These are phyloP conservation scores for Macrobrachium nipponense DNA, from an alignment of 1,140 invertebrate genomes.

Conservation along the genomic window DNA sequence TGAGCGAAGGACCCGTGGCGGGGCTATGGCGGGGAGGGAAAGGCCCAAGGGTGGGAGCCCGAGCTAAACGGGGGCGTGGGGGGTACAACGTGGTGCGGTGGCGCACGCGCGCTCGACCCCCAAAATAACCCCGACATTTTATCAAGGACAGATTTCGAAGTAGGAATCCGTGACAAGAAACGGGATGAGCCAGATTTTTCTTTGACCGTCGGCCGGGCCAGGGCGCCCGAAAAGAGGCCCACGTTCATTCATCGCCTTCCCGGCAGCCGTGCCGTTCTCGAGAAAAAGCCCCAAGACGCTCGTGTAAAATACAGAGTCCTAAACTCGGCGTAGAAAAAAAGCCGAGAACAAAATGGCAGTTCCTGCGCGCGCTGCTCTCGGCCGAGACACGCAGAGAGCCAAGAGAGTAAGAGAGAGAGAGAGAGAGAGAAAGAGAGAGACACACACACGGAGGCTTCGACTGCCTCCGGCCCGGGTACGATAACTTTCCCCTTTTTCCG, in stretches of 20 bases:
- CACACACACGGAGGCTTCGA: no score
- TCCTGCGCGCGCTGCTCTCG: conserved; percentile 27
- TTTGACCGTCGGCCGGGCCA: neutral
- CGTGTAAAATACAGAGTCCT: conserved; percentile 23
- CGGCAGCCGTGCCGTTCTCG: neutral
- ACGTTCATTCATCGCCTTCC: conserved; percentile 39
- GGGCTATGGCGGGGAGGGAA: no score
- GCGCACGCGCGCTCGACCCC: conserved; percentile 32
- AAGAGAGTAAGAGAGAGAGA: no score
- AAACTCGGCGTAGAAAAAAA: conserved; percentile 46
- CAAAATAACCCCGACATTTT: conserved; percentile 54
- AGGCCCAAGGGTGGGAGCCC: no score
- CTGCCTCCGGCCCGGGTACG: conserved; percentile 29
- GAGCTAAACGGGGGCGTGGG: neutral
- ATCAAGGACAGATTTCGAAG: conserved; percentile 43
- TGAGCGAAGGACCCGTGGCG: no score
- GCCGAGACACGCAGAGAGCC: neutral
- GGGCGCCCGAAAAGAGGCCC: conserved; percentile 22
- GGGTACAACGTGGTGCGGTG: conserved; percentile 11
- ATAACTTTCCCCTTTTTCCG: conserved; percentile 39
- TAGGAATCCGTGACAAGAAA: conserved; percentile 28
- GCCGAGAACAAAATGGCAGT: conserved; percentile 50
- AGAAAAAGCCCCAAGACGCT: neutral
- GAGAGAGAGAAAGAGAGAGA: no score
- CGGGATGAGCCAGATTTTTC: neutral